Percentiles rank a stretch among this genome's conserved stretches.
Evolutionary conservation across 2,888 invertebrate species (phyloP).

Genomic region (Nephrocerus scutellatus): DNA sequence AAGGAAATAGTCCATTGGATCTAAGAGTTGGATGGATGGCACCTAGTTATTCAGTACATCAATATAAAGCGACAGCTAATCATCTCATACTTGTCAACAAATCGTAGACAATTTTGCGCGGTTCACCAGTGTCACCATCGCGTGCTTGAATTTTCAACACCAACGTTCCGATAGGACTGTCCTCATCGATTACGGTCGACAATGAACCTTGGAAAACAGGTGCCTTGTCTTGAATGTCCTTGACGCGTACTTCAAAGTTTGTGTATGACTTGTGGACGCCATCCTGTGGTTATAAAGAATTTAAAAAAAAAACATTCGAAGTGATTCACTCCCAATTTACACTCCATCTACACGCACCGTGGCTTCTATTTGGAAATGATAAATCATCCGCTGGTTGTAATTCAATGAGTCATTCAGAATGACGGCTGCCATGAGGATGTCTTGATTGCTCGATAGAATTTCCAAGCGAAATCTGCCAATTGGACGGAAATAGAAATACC

Average conservation of each 20-base stretch:
- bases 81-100: conserved; percentile 74
- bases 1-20: conserved; percentile 81
- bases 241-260: conserved; percentile 68
- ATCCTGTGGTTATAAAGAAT: too few species aligned
- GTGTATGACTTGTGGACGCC: conserved; percentile 67
- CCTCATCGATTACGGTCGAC: conserved; percentile 71
- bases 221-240: conserved; percentile 81
- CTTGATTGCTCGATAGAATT: conserved; percentile 49
- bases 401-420: conserved; percentile 64
- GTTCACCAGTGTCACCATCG: conserved; percentile 79
- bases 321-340: background rate
- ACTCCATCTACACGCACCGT: conserved; percentile 52
- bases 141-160: conserved; percentile 73
- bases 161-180: conserved; percentile 74
- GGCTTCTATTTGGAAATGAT: conserved; percentile 68
- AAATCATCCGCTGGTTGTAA: conserved; percentile 70
- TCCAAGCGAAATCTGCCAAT: conserved; percentile 38
- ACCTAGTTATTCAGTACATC: background rate
- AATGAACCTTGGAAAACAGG: conserved; percentile 76
- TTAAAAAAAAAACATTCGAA: conserved; percentile 24
- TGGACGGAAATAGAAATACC: conserved; percentile 1
- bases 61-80: background rate
- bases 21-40: conserved; percentile 52
- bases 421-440: conserved; percentile 65
- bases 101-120: conserved; percentile 70